Conservation (phyloP, 2,113 vertebrate genomes). For the Zapus hudsonius region DNA sequence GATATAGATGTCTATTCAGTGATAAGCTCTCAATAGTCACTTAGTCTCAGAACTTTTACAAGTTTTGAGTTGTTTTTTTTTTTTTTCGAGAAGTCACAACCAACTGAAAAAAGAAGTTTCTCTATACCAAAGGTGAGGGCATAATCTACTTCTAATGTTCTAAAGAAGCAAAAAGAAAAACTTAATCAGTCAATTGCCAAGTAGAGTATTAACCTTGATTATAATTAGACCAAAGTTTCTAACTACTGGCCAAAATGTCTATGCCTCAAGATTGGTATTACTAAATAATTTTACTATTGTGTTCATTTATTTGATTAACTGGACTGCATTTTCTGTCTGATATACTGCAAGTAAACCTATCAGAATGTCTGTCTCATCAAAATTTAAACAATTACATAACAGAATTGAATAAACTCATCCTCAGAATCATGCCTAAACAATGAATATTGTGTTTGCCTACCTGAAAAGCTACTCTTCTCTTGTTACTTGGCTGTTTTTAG, state of each 20-base stretch:
- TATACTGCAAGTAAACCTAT: conserved; percentile 5
- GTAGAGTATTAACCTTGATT: conserved; percentile 24
- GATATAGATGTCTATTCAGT: too few species aligned
- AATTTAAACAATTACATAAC: conserved; percentile 23
- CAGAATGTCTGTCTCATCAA: conserved; percentile 12
- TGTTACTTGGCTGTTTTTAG: not conserved
- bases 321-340: not conserved
- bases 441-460: conserved; percentile 11
- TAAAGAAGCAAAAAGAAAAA: conserved; percentile 62
- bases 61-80: too few species aligned
- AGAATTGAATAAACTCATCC: conserved; percentile 8
- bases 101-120: conserved; percentile 14
- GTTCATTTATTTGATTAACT: conserved; percentile 29
- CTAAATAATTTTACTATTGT: conserved; percentile 10
- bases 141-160: conserved; percentile 14
- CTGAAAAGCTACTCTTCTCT: conserved; percentile 29
- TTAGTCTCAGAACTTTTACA: too few species aligned
- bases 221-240: conserved; percentile 49
- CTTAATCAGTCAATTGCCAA: conserved; percentile 14
- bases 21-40: too few species aligned
- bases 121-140: not conserved
- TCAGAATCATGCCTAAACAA: not conserved
- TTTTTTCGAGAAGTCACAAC: too few species aligned
- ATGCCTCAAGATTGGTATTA: not conserved
- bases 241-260: not conserved